Percentiles rank a stretch among this genome's conserved stretches.
Conservation (phyloP, 2,797 vertebrate genomes). For the Spheniscus humboldti region DNA sequence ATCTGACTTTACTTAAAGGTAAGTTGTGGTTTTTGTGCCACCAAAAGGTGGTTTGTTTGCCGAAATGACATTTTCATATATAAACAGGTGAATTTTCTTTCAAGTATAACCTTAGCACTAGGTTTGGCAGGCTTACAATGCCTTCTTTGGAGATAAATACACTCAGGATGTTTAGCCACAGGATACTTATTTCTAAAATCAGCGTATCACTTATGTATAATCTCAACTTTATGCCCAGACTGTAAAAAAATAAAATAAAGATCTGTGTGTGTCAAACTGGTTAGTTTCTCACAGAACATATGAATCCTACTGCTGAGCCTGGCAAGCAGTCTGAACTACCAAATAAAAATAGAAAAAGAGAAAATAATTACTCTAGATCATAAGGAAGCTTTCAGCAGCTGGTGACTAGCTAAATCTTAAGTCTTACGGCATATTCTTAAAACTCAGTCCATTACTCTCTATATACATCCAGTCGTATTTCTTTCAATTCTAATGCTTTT, state of each 20-base stretch:
- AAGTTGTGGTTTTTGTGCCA: not conserved
- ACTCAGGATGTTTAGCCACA: not conserved
- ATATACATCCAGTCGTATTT: accelerated
- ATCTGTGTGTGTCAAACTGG: not conserved
- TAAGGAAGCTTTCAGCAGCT: not conserved
- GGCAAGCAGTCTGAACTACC: not conserved
- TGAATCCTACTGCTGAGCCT: not conserved
- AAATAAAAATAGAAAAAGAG: not conserved
- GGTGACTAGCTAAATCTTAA: not conserved
- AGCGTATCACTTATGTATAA: not conserved
- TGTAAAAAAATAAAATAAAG: not conserved
- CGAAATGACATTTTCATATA: not conserved
- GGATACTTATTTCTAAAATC: not conserved
- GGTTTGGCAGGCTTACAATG: not conserved
- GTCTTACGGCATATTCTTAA: not conserved
- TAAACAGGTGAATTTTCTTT: not conserved
- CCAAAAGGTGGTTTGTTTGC: not conserved
- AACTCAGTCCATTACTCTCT: not conserved
- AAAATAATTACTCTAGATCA: not conserved
- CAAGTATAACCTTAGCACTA: not conserved
- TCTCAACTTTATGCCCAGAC: not conserved
- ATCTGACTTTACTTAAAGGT: not conserved
- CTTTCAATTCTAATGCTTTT: not conserved
- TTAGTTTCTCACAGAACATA: not conserved
- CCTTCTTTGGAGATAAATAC: not conserved